Evolutionary conservation across 2,113 vertebrate genomes (phyloP).

Genomic region (Herpailurus yagouaroundi): DNA sequence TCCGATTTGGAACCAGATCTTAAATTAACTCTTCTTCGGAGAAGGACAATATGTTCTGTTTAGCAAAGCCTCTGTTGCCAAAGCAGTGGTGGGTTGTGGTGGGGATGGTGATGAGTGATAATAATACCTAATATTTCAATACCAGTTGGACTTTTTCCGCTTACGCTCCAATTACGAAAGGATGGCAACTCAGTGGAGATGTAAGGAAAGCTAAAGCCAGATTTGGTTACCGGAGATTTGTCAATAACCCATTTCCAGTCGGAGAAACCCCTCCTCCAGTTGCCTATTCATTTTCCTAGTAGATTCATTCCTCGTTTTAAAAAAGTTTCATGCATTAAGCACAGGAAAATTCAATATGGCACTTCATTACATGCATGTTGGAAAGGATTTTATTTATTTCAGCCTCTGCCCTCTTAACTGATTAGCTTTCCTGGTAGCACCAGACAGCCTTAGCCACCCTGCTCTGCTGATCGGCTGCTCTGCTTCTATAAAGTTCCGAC

Average conservation of each 20-base stretch:
- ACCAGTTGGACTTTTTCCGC: not conserved
- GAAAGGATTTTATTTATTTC: not conserved
- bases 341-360: not conserved
- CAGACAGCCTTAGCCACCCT: not conserved
- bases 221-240: not conserved
- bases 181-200: not conserved
- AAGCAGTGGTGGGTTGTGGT: not conserved
- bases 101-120: not conserved
- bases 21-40: not conserved
- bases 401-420: not conserved
- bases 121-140: not conserved
- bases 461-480: not conserved
- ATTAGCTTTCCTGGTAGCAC: not conserved
- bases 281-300: not conserved
- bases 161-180: not conserved
- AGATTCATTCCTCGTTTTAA: not conserved
- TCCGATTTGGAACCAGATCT: not conserved
- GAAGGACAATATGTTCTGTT: not conserved
- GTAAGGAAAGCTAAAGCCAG: not conserved
- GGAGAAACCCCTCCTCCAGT: not conserved
- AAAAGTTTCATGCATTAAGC: not conserved
- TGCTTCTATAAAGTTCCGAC: not conserved
- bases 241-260: not conserved
- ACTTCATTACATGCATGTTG: not conserved
- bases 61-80: not conserved